Percentiles rank a stretch among this genome's conserved stretches.
These are phyloP conservation scores for Morinoia aosen DNA, from an alignment of 2,888 invertebrate genomes.

Conservation along the genomic window DNA sequence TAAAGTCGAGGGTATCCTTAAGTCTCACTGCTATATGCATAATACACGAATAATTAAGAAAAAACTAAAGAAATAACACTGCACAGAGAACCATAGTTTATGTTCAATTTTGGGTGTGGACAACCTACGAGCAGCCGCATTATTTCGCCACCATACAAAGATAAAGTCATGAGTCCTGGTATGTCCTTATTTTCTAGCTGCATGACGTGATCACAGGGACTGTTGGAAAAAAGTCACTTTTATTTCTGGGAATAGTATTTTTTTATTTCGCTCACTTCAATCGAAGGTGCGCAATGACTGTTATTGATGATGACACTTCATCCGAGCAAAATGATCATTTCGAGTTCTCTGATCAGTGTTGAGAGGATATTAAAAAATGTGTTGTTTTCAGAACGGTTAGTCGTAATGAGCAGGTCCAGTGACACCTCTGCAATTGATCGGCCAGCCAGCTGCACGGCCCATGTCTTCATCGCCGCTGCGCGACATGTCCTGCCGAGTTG, in stretches of 20 bases:
- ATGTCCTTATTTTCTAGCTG: not conserved
- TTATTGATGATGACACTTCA: conserved; percentile 39
- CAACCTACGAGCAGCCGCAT: not conserved
- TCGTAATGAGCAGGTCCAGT: not conserved
- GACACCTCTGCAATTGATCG: not conserved
- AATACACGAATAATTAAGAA: too few relatives aligned
- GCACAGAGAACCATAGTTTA: not conserved
- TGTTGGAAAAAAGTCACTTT: not conserved
- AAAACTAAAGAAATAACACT: not conserved
- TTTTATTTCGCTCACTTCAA: not conserved
- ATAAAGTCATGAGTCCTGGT: not conserved
- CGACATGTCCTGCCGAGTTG: not conserved
- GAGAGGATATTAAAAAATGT: not conserved
- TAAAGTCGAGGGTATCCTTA: too few relatives aligned
- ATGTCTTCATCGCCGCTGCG: not conserved
- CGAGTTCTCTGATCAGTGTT: conserved; percentile 20
- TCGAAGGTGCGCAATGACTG: not conserved
- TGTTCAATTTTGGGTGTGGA: not conserved
- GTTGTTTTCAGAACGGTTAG: not conserved
- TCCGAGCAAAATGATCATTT: not conserved
- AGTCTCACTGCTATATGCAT: too few relatives aligned
- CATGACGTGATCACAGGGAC: not conserved
- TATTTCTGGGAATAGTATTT: not conserved
- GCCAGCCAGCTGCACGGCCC: not conserved
- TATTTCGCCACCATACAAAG: not conserved